These are phyloP conservation scores for Cyrtonyx montezumae DNA, from an alignment of 2,113 vertebrate species.

Conservation along the genomic window DNA sequence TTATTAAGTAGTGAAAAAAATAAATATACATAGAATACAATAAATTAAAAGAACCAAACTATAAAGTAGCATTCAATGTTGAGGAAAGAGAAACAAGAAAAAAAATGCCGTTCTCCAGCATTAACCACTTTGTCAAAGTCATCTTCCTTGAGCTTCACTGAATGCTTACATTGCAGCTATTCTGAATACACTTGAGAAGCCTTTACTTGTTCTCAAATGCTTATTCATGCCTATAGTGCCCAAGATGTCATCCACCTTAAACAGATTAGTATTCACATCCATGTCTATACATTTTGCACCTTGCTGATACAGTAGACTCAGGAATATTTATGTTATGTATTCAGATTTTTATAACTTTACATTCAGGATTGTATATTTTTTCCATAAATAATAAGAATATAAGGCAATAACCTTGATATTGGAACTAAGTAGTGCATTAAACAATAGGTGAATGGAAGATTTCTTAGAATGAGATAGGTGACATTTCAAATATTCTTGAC, in stretches of 20 bases:
- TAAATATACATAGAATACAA: not conserved
- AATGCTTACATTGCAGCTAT: not conserved
- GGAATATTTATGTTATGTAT: conserved; percentile 57
- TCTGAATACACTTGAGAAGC: not conserved
- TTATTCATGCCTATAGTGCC: not conserved
- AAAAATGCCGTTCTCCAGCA: rapidly evolving
- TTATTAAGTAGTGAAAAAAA: not conserved
- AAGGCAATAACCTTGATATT: conserved; percentile 58
- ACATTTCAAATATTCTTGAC: conserved; percentile 41
- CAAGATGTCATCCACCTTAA: not conserved
- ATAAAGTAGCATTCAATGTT: not conserved
- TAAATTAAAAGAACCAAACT: not conserved
- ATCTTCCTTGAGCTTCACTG: not conserved
- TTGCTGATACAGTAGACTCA: conserved; percentile 16
- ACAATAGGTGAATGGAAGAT: conserved; percentile 25
- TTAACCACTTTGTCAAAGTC: not conserved
- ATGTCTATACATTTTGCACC: conserved; percentile 6
- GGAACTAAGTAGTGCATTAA: conserved; percentile 62
- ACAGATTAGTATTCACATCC: not conserved
- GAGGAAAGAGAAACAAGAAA: not conserved
- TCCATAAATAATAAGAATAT: conserved; percentile 64
- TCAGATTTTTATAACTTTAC: conserved; percentile 65
- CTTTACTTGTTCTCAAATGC: not conserved
- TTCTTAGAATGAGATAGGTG: not conserved
- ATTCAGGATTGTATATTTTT: conserved; percentile 44